Percentiles rank a stretch among this genome's conserved stretches.
These are phyloP conservation scores for Stichodactyla helianthus DNA, from an alignment of 64 coral and sea anemone genomes.

Conservation along the genomic window DNA sequence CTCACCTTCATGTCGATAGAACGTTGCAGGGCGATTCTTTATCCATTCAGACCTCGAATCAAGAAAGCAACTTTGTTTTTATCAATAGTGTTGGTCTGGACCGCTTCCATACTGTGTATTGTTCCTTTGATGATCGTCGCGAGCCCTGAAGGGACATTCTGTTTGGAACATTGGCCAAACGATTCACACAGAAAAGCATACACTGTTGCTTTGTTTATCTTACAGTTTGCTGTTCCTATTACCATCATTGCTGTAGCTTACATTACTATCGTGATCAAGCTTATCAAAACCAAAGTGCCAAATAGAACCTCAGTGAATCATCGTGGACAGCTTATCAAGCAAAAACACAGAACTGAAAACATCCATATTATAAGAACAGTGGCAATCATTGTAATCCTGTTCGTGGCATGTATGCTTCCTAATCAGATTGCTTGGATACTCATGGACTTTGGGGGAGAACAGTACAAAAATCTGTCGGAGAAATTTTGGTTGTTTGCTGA, in stretches of 20 bases:
- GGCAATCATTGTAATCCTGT: constrained; percentile 49
- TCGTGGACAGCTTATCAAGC: constrained; percentile 35
- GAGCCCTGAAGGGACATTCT: not conserved
- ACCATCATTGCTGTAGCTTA: constrained; percentile 68
- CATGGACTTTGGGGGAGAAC: constrained; percentile 39
- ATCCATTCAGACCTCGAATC: constrained; percentile 46
- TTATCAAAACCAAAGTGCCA: constrained; percentile 40
- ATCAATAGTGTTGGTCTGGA: constrained; percentile 47
- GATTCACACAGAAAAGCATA: constrained; percentile 37
- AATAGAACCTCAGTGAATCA: constrained; percentile 37
- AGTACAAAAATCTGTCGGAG: constrained; percentile 30
- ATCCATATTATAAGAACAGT: constrained; percentile 47
- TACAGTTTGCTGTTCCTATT: constrained; percentile 72
- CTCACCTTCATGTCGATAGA: constrained; percentile 45
- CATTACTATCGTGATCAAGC: constrained; percentile 41
- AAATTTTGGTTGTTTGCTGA: constrained; percentile 56
- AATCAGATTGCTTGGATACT: constrained; percentile 64
- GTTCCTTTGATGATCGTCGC: constrained; percentile 60
- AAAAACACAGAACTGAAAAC: constrained; percentile 44
- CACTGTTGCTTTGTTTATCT: constrained; percentile 50
- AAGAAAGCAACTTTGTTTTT: constrained; percentile 23
- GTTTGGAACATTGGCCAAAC: constrained; percentile 58
- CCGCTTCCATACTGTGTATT: constrained; percentile 27
- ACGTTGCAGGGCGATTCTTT: constrained; percentile 41
- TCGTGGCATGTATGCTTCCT: constrained; percentile 50